Conservation (phyloP, 1,140 invertebrate genomes). For the Bombus consobrinus region DNA sequence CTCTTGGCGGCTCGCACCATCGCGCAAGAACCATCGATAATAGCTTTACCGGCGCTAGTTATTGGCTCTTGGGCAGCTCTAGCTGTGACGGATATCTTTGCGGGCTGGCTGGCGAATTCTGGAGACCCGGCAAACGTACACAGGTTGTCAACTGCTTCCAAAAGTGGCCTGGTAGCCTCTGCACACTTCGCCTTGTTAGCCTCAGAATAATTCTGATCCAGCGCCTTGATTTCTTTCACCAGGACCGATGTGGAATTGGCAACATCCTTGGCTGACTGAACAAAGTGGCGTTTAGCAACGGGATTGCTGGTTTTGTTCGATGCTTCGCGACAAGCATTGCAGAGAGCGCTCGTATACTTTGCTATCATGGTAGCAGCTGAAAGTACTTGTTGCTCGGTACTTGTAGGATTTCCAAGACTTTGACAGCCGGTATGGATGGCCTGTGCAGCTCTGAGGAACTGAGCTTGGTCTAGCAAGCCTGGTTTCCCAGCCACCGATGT, state of each 20-base stretch:
- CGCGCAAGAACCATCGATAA: slow-evolving; percentile 92
- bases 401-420: slow-evolving; percentile 89
- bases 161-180: slow-evolving; percentile 91
- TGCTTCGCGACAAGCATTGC: slow-evolving; percentile 96
- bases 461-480: slow-evolving; percentile 95
- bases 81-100: slow-evolving; percentile 92
- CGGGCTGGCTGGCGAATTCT: slow-evolving; percentile 96
- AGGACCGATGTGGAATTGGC: slow-evolving; percentile 97
- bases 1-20: slow-evolving; percentile 96
- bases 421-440: slow-evolving; percentile 95
- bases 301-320: slow-evolving; percentile 96
- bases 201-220: slow-evolving; percentile 93
- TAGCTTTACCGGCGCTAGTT: slow-evolving; percentile 90
- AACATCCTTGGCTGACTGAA: slow-evolving; percentile 98
- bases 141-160: slow-evolving; percentile 96
- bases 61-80: slow-evolving; percentile 93
- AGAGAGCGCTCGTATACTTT: slow-evolving; percentile 97
- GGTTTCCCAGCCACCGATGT: slow-evolving; percentile 94
- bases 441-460: slow-evolving; percentile 93
- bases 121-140: slow-evolving; percentile 95
- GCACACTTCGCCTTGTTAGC: slow-evolving; percentile 90
- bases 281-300: slow-evolving; percentile 97
- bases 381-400: slow-evolving; percentile 92
- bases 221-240: slow-evolving; percentile 96
- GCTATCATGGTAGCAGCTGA: slow-evolving; percentile 96